Conservation (phyloP, 2,113 vertebrate species). For the Neotoma lepida region DNA sequence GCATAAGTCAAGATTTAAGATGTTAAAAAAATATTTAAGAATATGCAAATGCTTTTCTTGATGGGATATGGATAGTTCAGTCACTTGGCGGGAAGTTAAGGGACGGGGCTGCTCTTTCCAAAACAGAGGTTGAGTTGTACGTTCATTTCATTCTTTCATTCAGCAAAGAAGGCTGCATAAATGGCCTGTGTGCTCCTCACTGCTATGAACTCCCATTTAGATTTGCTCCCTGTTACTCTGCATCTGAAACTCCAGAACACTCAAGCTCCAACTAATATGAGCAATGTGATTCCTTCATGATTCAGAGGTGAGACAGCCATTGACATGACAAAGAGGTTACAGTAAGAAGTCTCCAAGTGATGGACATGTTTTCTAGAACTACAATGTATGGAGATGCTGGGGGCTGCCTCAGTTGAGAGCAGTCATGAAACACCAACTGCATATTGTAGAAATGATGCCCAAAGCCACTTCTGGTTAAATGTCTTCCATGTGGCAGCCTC, state of each 20-base stretch:
- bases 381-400: not conserved
- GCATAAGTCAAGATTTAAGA: not conserved
- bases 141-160: not conserved
- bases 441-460: not conserved
- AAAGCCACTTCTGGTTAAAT: not conserved
- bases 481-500: not conserved
- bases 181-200: not conserved
- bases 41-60: not conserved
- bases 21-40: not conserved
- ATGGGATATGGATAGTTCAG: not conserved
- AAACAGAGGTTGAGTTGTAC: not conserved
- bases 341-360: not conserved
- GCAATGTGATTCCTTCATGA: not conserved
- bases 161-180: not conserved
- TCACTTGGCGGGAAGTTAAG: not conserved
- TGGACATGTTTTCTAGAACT: not conserved
- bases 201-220: not conserved
- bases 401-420: not conserved
- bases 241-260: not conserved
- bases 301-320: not conserved
- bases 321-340: not conserved
- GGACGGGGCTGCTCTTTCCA: not conserved
- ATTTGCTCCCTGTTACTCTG: not conserved
- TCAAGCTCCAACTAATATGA: not conserved
- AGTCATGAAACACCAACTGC: not conserved